Conservation (phyloP, 2,797 vertebrate genomes). For the Triplophysa bombifrons region DNA sequence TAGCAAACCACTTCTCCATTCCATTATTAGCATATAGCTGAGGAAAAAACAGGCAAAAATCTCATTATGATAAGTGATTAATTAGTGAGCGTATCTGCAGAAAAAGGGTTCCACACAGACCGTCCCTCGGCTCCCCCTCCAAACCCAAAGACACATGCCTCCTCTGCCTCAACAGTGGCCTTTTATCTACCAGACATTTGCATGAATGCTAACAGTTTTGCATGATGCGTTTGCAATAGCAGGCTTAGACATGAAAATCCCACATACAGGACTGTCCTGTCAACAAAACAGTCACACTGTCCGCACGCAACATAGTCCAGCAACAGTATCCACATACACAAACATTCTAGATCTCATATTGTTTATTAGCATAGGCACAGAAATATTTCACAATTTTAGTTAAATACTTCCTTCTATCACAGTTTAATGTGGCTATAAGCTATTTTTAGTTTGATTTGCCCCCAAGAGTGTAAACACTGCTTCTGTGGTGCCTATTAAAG, state of each 20-base stretch:
- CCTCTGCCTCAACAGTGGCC: conserved; percentile 59
- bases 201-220: conserved; percentile 71
- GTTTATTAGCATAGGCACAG: conserved; percentile 1
- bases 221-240: conserved; percentile 58
- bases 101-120: conserved; percentile 48
- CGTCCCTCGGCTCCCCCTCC: conserved; percentile 16
- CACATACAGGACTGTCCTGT: conserved; percentile 5
- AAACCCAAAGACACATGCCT: conserved; percentile 37
- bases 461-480: background rate
- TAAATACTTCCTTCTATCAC: background rate
- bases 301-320: background rate
- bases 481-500: background rate
- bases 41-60: conserved; percentile 59
- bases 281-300: conserved; percentile 23
- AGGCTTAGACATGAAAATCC: conserved; percentile 28
- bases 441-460: background rate
- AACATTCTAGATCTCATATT: background rate
- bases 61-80: conserved; percentile 78
- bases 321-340: background rate
- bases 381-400: background rate
- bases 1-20: conserved; percentile 31
- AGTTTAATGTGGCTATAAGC: background rate
- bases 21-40: conserved; percentile 44
- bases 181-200: conserved; percentile 73
- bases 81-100: conserved; percentile 71